Evolutionary conservation across 2,888 invertebrate genomes (phyloP).

Genomic region (Orgyia antiqua): DNA sequence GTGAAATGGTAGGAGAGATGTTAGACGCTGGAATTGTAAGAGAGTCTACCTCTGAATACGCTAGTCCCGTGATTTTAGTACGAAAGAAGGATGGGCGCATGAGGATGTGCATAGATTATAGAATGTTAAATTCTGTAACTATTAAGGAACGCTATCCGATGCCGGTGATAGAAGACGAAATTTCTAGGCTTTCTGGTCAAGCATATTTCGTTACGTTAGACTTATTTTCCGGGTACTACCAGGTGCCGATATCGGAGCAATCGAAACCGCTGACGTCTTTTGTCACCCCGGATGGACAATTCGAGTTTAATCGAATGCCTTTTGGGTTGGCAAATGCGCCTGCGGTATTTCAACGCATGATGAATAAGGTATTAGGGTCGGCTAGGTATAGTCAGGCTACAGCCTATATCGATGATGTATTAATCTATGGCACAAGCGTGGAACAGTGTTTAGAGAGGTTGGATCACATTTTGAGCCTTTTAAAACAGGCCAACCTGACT

Average conservation of each 20-base stretch:
- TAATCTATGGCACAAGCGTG: background rate
- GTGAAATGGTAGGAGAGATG: constrained; percentile 20
- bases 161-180: constrained; percentile 20
- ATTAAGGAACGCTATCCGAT: constrained; percentile 17
- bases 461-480: background rate
- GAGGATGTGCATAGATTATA: constrained; percentile 19
- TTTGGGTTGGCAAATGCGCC: background rate
- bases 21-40: constrained; percentile 15
- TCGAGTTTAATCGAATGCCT: background rate
- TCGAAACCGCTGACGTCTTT: constrained; percentile 8
- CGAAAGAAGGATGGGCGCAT: constrained; percentile 23
- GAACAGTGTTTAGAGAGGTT: background rate
- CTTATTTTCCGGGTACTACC: constrained; percentile 6
- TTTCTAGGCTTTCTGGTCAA: too few species aligned
- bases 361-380: too few species aligned
- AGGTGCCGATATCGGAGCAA: background rate
- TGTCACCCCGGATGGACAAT: constrained; percentile 16
- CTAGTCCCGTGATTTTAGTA: constrained; percentile 23
- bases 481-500: background rate
- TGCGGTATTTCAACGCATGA: background rate
- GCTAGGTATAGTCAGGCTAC: too few species aligned
- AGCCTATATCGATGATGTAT: background rate
- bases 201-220: background rate
- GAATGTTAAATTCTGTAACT: constrained; percentile 17
- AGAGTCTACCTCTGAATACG: constrained; percentile 17